These are phyloP conservation scores for Microcebus ravelobensis DNA, from an alignment of 2,113 vertebrate genomes.

Conservation along the genomic window DNA sequence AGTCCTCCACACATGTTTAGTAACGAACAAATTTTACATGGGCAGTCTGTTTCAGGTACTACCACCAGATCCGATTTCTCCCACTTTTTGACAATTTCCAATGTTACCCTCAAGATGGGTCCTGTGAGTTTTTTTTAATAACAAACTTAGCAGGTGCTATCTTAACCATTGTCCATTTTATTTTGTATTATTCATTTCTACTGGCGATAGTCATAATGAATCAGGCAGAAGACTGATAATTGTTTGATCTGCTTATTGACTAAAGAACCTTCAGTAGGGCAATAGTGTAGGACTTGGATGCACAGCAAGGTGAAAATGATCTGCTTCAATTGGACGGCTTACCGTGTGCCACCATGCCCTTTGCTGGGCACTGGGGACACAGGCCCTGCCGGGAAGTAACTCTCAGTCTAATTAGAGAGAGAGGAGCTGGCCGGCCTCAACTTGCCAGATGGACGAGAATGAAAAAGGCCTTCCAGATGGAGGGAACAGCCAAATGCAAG, in stretches of 20 bases:
- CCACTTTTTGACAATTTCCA: background rate
- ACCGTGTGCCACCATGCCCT: background rate
- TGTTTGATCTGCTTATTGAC: slow-evolving; percentile 20
- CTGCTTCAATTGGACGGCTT: background rate
- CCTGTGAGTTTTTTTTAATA: slow-evolving; percentile 1
- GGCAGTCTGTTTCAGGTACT: background rate
- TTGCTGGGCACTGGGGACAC: background rate
- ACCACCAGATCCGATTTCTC: background rate
- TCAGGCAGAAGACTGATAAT: background rate
- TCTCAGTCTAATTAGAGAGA: background rate
- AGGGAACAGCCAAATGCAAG: background rate
- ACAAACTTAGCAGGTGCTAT: background rate
- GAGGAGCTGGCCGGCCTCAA: background rate
- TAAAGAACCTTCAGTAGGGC: background rate
- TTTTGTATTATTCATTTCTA: slow-evolving; percentile 15
- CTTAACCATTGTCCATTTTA: background rate
- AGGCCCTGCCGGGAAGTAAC: background rate
- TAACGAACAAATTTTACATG: background rate
- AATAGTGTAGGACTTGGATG: background rate
- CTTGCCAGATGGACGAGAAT: slow-evolving; percentile 35
- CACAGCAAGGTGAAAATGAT: background rate
- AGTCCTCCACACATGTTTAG: background rate
- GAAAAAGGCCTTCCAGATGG: slow-evolving; percentile 29
- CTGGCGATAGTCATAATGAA: background rate
- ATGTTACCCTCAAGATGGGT: background rate